Percentiles rank a stretch among this genome's conserved stretches.
Evolutionary conservation across 2,797 vertebrate genomes (phyloP).

Genomic region (Salmo trutta): DNA sequence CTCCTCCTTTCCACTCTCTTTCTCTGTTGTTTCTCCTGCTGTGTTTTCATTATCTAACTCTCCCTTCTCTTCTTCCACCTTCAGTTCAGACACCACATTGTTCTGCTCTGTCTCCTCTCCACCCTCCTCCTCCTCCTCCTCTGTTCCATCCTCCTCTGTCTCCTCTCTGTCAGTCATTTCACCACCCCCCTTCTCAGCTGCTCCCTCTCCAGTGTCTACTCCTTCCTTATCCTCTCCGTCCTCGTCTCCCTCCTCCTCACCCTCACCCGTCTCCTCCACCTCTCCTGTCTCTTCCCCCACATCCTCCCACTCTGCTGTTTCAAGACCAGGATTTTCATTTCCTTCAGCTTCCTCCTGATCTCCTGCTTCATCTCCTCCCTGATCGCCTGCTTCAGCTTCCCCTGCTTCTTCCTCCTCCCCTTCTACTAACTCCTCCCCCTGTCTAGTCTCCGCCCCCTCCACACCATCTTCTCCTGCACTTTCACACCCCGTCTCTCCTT

Average conservation of each 20-base stretch:
- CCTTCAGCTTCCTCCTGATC: background rate
- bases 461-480: background rate
- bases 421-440: background rate
- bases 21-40: background rate
- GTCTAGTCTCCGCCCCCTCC: background rate
- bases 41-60: background rate
- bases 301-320: background rate
- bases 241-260: conserved; percentile 40
- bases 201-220: background rate
- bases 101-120: background rate
- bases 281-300: background rate
- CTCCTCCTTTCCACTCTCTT: background rate
- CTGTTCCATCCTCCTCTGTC: too few species aligned
- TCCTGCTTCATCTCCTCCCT: too few species aligned
- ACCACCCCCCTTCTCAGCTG: background rate
- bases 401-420: background rate
- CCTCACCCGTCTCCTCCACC: conserved; percentile 19
- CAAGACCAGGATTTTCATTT: rapidly evolving
- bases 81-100: background rate
- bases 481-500: background rate
- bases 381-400: too few species aligned
- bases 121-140: too few species aligned
- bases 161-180: background rate
- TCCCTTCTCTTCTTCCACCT: background rate
- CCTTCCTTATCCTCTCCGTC: background rate